Conservation (phyloP, 1,140 invertebrate species). For the Pogonomyrmex californicus region DNA sequence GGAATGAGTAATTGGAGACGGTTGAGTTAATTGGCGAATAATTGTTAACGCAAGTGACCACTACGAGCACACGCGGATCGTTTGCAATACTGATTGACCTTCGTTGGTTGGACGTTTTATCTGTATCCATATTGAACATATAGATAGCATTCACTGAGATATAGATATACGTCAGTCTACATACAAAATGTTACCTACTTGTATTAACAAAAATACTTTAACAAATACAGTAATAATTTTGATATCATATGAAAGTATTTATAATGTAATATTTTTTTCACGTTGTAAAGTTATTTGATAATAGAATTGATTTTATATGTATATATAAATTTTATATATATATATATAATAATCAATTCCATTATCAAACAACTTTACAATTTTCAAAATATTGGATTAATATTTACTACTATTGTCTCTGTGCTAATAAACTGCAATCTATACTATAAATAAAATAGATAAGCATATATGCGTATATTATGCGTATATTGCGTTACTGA, state of each 20-base stretch:
- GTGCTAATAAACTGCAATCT: background rate
- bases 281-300: background rate
- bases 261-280: background rate
- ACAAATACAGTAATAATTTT: background rate
- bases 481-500: too few species aligned
- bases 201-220: background rate
- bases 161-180: background rate
- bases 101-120: slow-evolving; percentile 32
- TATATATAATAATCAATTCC: too few species aligned
- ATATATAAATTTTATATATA: too few species aligned
- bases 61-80: background rate
- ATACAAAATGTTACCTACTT: background rate
- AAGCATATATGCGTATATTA: too few species aligned
- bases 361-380: too few species aligned
- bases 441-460: slow-evolving; percentile 14
- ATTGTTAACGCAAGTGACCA: slow-evolving; percentile 22
- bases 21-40: slow-evolving; percentile 10
- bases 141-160: background rate
- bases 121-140: background rate
- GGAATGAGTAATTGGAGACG: background rate
- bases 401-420: background rate
- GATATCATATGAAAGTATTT: background rate
- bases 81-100: slow-evolving; percentile 2
- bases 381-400: too few species aligned
- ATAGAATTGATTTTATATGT: background rate